Evolutionary conservation across 2,113 vertebrate genomes (phyloP).

Genomic region (Pachypanchax playfairii): DNA sequence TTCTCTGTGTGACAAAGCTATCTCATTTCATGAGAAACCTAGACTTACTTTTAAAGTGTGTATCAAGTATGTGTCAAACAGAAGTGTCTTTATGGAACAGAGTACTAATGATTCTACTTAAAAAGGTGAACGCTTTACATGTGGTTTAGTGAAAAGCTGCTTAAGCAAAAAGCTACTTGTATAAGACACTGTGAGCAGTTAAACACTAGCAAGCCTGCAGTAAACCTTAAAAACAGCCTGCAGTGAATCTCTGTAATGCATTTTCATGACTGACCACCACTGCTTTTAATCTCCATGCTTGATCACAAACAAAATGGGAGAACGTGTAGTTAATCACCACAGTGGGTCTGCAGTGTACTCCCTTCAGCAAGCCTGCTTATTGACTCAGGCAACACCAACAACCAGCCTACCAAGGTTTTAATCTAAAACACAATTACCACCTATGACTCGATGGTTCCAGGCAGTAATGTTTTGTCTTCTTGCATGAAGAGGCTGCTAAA

Average conservation of each 20-base stretch:
- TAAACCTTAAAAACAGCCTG: constrained; percentile 12
- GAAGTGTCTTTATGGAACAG: neutral
- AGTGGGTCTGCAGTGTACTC: constrained; percentile 13
- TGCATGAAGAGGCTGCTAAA: neutral
- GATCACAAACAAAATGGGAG: constrained; percentile 59
- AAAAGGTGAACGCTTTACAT: constrained; percentile 1
- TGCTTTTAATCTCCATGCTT: constrained; percentile 49
- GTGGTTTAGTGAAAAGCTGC: constrained; percentile 10
- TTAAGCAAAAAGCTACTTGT: neutral
- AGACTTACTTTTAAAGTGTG: constrained; percentile 12
- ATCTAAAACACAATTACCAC: constrained; percentile 69
- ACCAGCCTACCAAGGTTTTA: constrained; percentile 63
- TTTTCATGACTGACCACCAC: constrained; percentile 19
- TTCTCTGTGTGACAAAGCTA: constrained; percentile 49
- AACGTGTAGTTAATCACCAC: constrained; percentile 60
- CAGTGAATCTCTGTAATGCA: constrained; percentile 31
- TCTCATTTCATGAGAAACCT: constrained; percentile 46
- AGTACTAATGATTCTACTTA: constrained; percentile 3
- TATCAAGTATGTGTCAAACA: constrained; percentile 2
- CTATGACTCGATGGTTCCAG: constrained; percentile 51
- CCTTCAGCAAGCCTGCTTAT: constrained; percentile 41
- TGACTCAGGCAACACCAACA: constrained; percentile 47
- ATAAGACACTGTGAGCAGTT: neutral
- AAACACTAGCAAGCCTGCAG: neutral
- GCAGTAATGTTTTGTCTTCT: constrained; percentile 44